Evolutionary conservation across 2,113 vertebrate genomes (phyloP).

Genomic region (Brachyistius frenatus): DNA sequence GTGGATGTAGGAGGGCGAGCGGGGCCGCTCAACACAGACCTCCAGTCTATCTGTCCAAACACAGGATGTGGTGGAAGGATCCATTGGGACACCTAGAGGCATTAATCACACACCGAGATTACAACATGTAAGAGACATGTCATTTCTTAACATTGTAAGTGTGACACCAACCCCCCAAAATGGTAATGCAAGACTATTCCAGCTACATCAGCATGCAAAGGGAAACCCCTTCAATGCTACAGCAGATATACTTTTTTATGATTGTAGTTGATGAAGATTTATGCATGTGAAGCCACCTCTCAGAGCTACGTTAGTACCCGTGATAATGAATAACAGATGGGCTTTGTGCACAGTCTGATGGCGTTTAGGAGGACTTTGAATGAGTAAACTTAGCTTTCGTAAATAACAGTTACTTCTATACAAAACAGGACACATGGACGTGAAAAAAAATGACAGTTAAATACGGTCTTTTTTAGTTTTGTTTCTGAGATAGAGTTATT

Average conservation of each 20-base stretch:
- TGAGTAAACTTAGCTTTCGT: slow-evolving; percentile 26
- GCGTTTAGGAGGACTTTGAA: slow-evolving; percentile 9
- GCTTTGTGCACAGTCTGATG: slow-evolving; percentile 21
- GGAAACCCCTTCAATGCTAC: slow-evolving; percentile 35
- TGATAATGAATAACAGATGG: slow-evolving; percentile 71
- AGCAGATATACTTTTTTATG: background rate
- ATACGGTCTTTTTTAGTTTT: slow-evolving; percentile 15
- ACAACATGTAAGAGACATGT: slow-evolving; percentile 28
- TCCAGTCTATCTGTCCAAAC: slow-evolving; percentile 35
- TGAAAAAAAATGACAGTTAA: background rate
- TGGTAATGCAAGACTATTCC: slow-evolving; percentile 6
- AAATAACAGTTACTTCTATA: background rate
- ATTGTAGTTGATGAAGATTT: slow-evolving; percentile 1
- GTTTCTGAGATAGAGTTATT: slow-evolving; percentile 10
- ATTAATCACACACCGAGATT: slow-evolving; percentile 50
- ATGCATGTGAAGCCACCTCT: slow-evolving; percentile 5
- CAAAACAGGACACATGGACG: background rate
- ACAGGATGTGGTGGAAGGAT: slow-evolving; percentile 54
- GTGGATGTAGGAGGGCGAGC: slow-evolving; percentile 1
- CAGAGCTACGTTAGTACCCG: slow-evolving; percentile 28
- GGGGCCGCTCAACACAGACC: background rate
- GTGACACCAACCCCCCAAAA: slow-evolving; percentile 22
- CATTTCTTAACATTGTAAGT: slow-evolving; percentile 33
- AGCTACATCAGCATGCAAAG: slow-evolving; percentile 36
- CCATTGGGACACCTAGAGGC: slow-evolving; percentile 20